Percentiles rank a stretch among this genome's conserved stretches.
These are phyloP conservation scores for Leptinotarsa peninsularis DNA, from an alignment of 2,888 invertebrate genomes.

Conservation along the genomic window DNA sequence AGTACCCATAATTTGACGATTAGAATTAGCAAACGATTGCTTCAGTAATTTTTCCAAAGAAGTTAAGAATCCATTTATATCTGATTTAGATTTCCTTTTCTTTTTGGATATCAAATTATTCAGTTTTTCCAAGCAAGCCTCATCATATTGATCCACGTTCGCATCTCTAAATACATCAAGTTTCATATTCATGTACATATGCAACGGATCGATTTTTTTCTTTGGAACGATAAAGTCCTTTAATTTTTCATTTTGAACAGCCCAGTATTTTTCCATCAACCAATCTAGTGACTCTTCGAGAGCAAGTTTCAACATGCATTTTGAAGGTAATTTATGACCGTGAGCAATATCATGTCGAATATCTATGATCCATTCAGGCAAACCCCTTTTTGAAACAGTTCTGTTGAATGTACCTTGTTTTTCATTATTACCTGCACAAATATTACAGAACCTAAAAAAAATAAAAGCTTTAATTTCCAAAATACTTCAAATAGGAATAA, in stretches of 20 bases:
- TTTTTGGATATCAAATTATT: slow-evolving; percentile 36
- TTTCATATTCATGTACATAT: slow-evolving; percentile 37
- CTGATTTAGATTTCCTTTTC: slow-evolving; percentile 29
- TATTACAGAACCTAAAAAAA: slow-evolving; percentile 62
- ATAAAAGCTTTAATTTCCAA: not conserved
- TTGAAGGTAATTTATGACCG: slow-evolving; percentile 74
- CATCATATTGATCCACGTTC: slow-evolving; percentile 53
- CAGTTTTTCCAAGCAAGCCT: slow-evolving; percentile 44
- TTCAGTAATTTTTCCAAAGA: slow-evolving; percentile 39
- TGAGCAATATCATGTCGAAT: slow-evolving; percentile 85
- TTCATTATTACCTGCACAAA: slow-evolving; percentile 60
- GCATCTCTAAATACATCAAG: slow-evolving; percentile 51
- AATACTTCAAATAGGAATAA: not conserved
- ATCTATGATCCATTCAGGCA: slow-evolving; percentile 85
- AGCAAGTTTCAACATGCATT: slow-evolving; percentile 74
- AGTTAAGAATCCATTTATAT: slow-evolving; percentile 27
- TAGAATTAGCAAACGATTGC: slow-evolving; percentile 27
- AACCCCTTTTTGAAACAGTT: slow-evolving; percentile 74
- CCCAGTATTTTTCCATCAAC: slow-evolving; percentile 78
- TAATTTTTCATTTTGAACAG: slow-evolving; percentile 65
- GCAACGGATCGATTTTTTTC: slow-evolving; percentile 32
- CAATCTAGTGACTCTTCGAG: slow-evolving; percentile 74
- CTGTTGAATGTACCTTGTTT: slow-evolving; percentile 65
- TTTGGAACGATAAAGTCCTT: slow-evolving; percentile 36
- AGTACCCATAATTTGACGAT: slow-evolving; percentile 33